Evolutionary conservation across 64 coral and sea anemone species (phyloP).

Genomic region (Actinia equina): DNA sequence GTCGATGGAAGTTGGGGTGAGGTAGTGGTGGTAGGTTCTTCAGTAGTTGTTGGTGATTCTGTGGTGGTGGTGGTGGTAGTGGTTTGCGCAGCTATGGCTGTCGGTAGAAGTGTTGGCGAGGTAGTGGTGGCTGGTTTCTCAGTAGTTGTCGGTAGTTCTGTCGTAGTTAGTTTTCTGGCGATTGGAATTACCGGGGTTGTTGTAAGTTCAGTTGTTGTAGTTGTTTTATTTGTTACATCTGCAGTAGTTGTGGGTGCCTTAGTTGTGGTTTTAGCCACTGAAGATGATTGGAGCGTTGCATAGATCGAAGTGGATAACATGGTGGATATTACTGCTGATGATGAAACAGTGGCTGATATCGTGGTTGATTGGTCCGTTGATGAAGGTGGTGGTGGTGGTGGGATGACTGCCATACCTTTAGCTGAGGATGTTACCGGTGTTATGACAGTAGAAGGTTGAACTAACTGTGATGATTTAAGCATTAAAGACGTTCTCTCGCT

Average conservation of each 20-base stretch:
- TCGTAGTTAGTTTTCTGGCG: background rate
- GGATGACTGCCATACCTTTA: background rate
- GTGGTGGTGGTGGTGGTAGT: no score
- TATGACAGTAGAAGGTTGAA: background rate
- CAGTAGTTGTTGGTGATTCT: background rate
- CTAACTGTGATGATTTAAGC: background rate
- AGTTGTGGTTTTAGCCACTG: background rate
- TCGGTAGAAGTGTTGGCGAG: no score
- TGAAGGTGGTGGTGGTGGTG: background rate
- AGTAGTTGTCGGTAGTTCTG: background rate
- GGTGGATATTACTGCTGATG: background rate
- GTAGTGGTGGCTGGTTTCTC: background rate
- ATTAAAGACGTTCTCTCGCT: background rate
- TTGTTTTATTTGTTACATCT: background rate
- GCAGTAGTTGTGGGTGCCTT: background rate
- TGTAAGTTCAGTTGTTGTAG: background rate
- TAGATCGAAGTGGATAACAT: background rate
- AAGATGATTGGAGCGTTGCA: background rate
- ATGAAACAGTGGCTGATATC: background rate
- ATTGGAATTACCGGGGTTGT: background rate
- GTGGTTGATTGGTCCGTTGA: background rate
- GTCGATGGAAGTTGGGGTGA: no score
- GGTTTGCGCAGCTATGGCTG: background rate
- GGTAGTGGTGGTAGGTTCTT: background rate
- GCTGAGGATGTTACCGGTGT: background rate